Conservation (phyloP, 2,113 vertebrate genomes). For the Suncus etruscus region DNA sequence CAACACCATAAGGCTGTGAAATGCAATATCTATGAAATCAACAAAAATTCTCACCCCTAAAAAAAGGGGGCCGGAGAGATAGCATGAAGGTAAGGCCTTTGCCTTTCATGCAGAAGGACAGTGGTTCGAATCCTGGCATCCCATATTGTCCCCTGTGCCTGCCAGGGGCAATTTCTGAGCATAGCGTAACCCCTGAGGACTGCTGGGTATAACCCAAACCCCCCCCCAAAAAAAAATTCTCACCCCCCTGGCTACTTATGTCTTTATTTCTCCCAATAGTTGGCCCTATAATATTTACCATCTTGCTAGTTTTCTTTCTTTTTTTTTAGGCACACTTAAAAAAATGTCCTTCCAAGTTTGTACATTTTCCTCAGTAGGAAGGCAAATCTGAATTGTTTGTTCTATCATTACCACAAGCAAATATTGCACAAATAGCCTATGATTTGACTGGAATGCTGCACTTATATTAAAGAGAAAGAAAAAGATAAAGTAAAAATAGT, state of each 20-base stretch:
- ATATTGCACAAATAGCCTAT: background rate
- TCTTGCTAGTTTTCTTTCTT: background rate
- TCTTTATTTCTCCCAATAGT: conserved; percentile 22
- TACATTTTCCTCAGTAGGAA: background rate
- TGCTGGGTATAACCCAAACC: no score
- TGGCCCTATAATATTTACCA: background rate
- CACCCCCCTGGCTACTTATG: background rate
- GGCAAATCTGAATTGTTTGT: background rate
- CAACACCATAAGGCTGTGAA: background rate
- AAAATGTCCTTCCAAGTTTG: conserved; percentile 25
- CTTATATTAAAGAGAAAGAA: background rate
- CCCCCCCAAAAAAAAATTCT: background rate
- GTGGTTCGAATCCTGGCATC: no score
- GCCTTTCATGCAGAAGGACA: no score
- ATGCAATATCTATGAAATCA: background rate
- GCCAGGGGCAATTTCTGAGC: no score
- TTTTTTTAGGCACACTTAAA: background rate
- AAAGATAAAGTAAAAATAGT: background rate
- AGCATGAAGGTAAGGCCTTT: no score
- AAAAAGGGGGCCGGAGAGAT: no score
- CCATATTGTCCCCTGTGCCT: no score
- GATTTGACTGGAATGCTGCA: background rate
- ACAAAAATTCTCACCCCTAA: background rate
- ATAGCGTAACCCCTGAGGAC: no score
- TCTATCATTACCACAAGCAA: conserved; percentile 15